Evolutionary conservation across 1,140 invertebrate genomes (phyloP).

Genomic region (Brachionus koreanus): DNA sequence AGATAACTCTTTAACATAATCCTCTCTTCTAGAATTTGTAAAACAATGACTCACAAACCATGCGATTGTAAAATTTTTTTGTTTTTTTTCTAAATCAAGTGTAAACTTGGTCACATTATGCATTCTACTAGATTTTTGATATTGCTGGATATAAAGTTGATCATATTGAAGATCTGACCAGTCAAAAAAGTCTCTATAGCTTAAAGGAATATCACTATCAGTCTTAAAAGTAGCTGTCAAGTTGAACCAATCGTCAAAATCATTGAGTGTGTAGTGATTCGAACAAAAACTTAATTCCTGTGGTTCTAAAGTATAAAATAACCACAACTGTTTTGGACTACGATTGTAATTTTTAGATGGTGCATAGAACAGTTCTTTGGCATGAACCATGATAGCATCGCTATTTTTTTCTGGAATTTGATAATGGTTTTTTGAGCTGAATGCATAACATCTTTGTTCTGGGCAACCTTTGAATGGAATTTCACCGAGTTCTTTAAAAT

Average conservation of each 20-base stretch:
- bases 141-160: not conserved
- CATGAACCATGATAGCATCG: conserved; percentile 8
- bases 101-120: not conserved
- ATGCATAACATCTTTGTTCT: not conserved
- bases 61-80: conserved; percentile 51
- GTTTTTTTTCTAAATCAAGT: not conserved
- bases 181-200: not conserved
- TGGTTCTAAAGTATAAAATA: not conserved
- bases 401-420: not conserved
- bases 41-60: conserved; percentile 67
- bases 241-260: conserved; percentile 39
- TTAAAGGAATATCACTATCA: not conserved
- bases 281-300: conserved; percentile 8
- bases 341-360: not conserved
- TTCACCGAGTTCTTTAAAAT: not conserved
- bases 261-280: not conserved
- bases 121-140: not conserved
- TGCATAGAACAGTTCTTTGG: not conserved
- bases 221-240: conserved; percentile 30
- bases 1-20: conserved; percentile 61
- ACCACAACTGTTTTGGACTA: not conserved
- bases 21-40: conserved; percentile 59
- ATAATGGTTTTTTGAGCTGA: not conserved
- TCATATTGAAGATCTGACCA: not conserved
- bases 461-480: not conserved